phyloP scores from a whole-genome alignment of 2,797 vertebrate genomes.

The Hydrolagus colliei region DNA sequence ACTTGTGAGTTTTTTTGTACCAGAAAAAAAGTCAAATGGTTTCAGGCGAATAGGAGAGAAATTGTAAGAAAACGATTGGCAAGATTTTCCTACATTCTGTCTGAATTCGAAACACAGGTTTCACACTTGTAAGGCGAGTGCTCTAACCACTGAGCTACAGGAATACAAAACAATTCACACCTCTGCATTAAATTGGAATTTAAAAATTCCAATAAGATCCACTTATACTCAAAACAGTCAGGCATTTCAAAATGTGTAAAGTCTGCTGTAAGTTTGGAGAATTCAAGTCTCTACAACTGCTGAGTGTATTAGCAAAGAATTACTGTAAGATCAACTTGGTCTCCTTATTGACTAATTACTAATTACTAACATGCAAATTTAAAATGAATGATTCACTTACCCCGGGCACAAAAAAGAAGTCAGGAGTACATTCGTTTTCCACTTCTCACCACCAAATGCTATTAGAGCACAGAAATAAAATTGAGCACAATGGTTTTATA shows the following conservation, averaged over 20 bases:
- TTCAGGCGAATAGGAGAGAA: not conserved
- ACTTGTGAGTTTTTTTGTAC: not conserved
- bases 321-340: not conserved
- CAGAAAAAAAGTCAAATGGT: not conserved
- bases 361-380: not conserved
- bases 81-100: no score
- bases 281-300: not conserved
- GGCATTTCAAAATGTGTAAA: not conserved
- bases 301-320: not conserved
- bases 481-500: conserved; percentile 43
- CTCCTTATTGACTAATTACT: not conserved
- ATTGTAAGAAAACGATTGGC: not conserved
- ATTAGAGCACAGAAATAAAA: conserved; percentile 49
- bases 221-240: not conserved
- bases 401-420: conserved; percentile 94
- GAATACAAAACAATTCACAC: not conserved
- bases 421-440: conserved; percentile 94
- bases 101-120: no score
- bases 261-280: not conserved
- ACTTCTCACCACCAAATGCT: conserved; percentile 94
- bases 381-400: conserved; percentile 56
- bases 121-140: no score
- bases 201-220: not conserved
- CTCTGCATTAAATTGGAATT: not conserved
- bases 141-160: no score